Base-by-base conservation (phyloP, 2,113 vertebrate species). In the Fulmarus glacialis region DNA sequence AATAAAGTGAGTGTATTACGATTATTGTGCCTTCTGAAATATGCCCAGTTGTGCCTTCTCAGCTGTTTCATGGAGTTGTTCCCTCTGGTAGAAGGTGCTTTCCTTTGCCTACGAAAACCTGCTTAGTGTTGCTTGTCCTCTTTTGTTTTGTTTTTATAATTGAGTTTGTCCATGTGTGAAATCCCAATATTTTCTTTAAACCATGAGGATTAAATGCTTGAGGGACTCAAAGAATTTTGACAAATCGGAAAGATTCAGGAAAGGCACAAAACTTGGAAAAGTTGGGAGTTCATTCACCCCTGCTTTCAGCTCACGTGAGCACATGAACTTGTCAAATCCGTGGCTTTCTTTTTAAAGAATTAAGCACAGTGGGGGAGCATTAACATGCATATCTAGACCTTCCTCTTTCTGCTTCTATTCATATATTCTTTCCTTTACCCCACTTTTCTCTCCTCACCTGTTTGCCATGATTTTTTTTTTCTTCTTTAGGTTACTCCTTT, bases 161-260 rank as follows among this genome's bases (percentile, higher is more conserved):
- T 95, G 88, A 88, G 78, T 67, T 93, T 92, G 93, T 68, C 85
- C 92, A 64, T 60, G 82, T 87, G 85, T 92, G 90, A 92, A 95
- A 88, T 93, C 74, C 88, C 71, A 64, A 17, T 80, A 86, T 82
- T 97, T 95, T 80, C 53, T 82, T 82, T 77, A 83, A 93, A 87
- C 45, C 17, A 6, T 4, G 30, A 90, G 74, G 47, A 77, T 95
- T 92, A 91, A 92, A 83, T 80, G 67, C 82, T 86, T 86, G 45
- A 67, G 17, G 53, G 9, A 53, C 53, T 60, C 53, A n/a, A 91
- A 92, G 82, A 73, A n/a, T 80, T 73, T 53, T 92, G 67, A 52
- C 48, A 80, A 93, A 81, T 66, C 0, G 0, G 50, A 78, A 90
- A 86, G 67, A 59, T 70, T 92, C 24, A 58, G 71, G 82, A 77